Percentiles rank a stretch among this genome's conserved stretches.
Conservation (phyloP, 1,140 invertebrate genomes). For the Apis laboriosa region DNA sequence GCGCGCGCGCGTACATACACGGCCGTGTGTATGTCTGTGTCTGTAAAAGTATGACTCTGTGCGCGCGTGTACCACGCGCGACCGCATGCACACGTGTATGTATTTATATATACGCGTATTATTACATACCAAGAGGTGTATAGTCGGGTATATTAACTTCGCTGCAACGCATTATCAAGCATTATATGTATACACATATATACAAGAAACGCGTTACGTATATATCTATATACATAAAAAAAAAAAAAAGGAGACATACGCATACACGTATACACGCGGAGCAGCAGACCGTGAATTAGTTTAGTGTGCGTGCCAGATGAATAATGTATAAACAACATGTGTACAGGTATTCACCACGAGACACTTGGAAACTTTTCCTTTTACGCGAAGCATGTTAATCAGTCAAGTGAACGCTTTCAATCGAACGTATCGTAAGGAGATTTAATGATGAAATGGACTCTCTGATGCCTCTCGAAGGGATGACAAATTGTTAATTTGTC, state of each 20-base stretch:
- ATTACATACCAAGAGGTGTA: not conserved
- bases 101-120: slow-evolving; percentile 9
- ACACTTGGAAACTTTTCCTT: slow-evolving; percentile 6
- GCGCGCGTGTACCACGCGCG: slow-evolving; percentile 14
- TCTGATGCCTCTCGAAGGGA: not conserved
- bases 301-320: slow-evolving; percentile 18
- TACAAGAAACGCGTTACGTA: slow-evolving; percentile 31
- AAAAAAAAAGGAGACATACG: not conserved
- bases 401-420: not conserved
- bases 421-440: not conserved
- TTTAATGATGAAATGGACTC: not conserved
- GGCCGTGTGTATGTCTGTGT: slow-evolving; percentile 41
- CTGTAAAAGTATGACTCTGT: slow-evolving; percentile 35
- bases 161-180: slow-evolving; percentile 10
- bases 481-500: not conserved
- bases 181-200: slow-evolving; percentile 59
- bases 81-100: slow-evolving; percentile 30
- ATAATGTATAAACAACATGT: slow-evolving; percentile 3
- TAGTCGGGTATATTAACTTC: slow-evolving; percentile 12
- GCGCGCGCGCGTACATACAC: slow-evolving; percentile 52
- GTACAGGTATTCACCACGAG: not conserved
- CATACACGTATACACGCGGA: slow-evolving; percentile 39
- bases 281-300: not conserved
- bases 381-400: not conserved
- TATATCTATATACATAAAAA: slow-evolving; percentile 29